These are phyloP conservation scores for Phymatocera aterrima DNA, from an alignment of 2,888 invertebrate genomes.

Conservation along the genomic window DNA sequence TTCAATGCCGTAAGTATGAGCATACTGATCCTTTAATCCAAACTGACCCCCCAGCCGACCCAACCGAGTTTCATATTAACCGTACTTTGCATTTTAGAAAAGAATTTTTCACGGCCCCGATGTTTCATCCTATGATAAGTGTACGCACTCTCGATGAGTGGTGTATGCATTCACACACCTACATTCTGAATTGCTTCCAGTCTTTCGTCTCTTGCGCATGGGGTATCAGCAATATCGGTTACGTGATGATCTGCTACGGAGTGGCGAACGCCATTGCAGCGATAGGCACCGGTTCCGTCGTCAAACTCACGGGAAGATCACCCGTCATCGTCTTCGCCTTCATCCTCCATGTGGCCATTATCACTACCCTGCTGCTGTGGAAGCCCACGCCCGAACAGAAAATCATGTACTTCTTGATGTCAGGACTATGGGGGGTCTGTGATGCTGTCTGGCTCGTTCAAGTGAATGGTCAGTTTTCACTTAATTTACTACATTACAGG, in stretches of 20 bases:
- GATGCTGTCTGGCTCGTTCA: constrained; percentile 96
- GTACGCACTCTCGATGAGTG: not conserved
- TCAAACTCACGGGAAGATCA: constrained; percentile 87
- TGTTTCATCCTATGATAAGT: not conserved
- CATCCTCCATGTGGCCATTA: constrained; percentile 82
- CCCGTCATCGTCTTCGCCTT: constrained; percentile 87
- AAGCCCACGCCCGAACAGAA: constrained; percentile 82
- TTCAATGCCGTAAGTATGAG: constrained; percentile 82
- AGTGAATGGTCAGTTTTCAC: constrained; percentile 84
- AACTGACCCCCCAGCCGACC: not conserved
- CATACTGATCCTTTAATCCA: not conserved
- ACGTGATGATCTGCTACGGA: constrained; percentile 95
- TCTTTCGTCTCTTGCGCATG: constrained; percentile 91
- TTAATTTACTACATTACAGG: too few species aligned
- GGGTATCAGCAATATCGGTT: constrained; percentile 94
- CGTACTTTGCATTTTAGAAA: not conserved
- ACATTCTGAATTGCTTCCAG: constrained; percentile 74
- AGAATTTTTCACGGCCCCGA: not conserved
- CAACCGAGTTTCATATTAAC: not conserved
- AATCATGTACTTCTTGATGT: constrained; percentile 85
- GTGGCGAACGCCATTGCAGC: constrained; percentile 92
- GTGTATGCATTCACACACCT: not conserved
- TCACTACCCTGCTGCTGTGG: constrained; percentile 84
- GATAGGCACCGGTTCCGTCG: constrained; percentile 86
- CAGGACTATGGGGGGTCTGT: constrained; percentile 91